Conservation (phyloP, 2,888 invertebrate species). For the Troides oblongomaculatus region DNA sequence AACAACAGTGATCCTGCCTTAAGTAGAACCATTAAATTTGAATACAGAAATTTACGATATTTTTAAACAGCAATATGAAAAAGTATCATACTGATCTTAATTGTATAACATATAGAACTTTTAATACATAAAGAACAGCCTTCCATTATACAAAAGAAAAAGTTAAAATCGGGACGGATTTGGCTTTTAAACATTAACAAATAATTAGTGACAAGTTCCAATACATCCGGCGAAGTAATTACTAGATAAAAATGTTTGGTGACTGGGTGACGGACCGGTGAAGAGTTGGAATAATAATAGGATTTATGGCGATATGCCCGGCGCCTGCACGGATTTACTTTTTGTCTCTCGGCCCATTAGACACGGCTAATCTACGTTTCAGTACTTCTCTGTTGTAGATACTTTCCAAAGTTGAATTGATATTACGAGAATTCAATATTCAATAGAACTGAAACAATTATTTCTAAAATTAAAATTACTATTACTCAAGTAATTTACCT, state of each 20-base stretch:
- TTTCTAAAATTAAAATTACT: neutral
- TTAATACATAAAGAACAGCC: too few species aligned
- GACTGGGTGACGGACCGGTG: constrained; percentile 29
- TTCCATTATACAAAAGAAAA: too few species aligned
- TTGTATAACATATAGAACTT: too few species aligned
- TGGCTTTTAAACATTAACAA: neutral
- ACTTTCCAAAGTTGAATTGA: constrained; percentile 8
- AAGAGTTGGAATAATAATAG: constrained; percentile 44
- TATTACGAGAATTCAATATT: neutral
- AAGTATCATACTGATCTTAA: neutral
- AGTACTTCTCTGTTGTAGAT: constrained; percentile 23
- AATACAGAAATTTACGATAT: too few species aligned
- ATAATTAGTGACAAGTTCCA: constrained; percentile 23
- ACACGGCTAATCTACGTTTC: constrained; percentile 42
- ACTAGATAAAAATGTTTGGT: constrained; percentile 32
- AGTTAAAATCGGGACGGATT: too few species aligned
- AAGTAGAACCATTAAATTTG: too few species aligned
- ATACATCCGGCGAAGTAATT: constrained; percentile 15
- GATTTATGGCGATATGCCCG: constrained; percentile 45
- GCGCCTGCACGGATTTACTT: constrained; percentile 55
- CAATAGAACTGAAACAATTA: neutral
- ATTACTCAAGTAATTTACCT: too few species aligned
- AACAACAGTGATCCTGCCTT: too few species aligned
- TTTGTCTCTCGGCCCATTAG: constrained; percentile 43
- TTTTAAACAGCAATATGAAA: neutral